A percentile compares a stretch with the other conserved stretches of the same genome.
These are phyloP conservation scores for Selene dorsalis DNA, from an alignment of 2,797 vertebrate genomes.

Conservation along the genomic window DNA sequence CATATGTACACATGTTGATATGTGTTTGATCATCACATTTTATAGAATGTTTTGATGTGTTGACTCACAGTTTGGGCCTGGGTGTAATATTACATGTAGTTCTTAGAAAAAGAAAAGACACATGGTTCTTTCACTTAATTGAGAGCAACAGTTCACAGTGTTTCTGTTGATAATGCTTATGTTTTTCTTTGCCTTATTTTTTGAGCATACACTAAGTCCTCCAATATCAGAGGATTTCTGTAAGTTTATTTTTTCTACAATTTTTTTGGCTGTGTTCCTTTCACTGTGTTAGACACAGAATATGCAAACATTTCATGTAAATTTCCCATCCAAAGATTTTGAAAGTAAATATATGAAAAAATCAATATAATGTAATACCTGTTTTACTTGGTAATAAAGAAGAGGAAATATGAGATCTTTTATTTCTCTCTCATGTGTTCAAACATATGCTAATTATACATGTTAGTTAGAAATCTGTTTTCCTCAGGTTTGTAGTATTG, in stretches of 20 bases:
- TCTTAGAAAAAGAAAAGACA: conserved; percentile 28
- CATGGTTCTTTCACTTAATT: conserved; percentile 36
- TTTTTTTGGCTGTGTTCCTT: conserved; percentile 70
- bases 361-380: conserved; percentile 86
- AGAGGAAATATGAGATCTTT: conserved; percentile 74
- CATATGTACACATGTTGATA: conserved; percentile 32
- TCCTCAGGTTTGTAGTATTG: background rate
- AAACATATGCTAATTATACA: background rate
- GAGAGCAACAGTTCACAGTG: conserved; percentile 18
- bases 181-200: conserved; percentile 78
- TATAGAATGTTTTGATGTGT: conserved; percentile 58
- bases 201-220: conserved; percentile 48
- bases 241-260: conserved; percentile 75
- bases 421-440: conserved; percentile 48
- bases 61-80: conserved; percentile 59
- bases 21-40: conserved; percentile 62
- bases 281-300: conserved; percentile 84
- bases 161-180: conserved; percentile 57
- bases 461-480: background rate
- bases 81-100: conserved; percentile 51
- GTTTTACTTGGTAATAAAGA: conserved; percentile 91
- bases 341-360: conserved; percentile 85
- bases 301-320: conserved; percentile 93
- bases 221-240: conserved; percentile 48
- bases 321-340: conserved; percentile 88